Conservation (phyloP, 2,113 vertebrate genomes). For the Equus przewalskii region DNA sequence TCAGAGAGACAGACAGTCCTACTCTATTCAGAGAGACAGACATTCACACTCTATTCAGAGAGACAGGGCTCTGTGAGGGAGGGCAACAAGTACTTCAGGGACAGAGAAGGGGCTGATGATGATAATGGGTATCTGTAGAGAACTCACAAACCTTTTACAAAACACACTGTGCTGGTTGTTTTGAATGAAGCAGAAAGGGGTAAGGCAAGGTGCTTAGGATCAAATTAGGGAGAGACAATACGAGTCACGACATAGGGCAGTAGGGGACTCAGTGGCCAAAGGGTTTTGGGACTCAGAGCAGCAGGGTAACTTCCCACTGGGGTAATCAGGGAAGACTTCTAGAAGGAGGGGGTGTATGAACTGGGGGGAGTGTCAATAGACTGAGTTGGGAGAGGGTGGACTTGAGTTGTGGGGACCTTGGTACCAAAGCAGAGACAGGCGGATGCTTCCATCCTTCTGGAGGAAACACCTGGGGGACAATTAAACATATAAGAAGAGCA, state of each 20-base stretch:
- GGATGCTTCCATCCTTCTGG: background rate
- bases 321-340: constrained; percentile 14
- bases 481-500: background rate
- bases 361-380: background rate
- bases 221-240: background rate
- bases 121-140: background rate
- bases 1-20: background rate
- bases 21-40: background rate
- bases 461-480: background rate
- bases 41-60: background rate
- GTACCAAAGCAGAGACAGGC: background rate
- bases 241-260: background rate
- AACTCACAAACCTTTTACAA: background rate
- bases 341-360: background rate
- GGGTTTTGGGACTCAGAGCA: constrained; percentile 9
- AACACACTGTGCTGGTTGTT: background rate
- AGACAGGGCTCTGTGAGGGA: background rate
- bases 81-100: background rate
- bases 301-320: background rate
- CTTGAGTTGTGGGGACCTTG: background rate
- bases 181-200: background rate
- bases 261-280: background rate
- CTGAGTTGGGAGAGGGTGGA: background rate
- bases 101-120: background rate
- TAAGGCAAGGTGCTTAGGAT: background rate